Conservation (phyloP, 1,140 invertebrate species). For the Vanessa atalanta region DNA sequence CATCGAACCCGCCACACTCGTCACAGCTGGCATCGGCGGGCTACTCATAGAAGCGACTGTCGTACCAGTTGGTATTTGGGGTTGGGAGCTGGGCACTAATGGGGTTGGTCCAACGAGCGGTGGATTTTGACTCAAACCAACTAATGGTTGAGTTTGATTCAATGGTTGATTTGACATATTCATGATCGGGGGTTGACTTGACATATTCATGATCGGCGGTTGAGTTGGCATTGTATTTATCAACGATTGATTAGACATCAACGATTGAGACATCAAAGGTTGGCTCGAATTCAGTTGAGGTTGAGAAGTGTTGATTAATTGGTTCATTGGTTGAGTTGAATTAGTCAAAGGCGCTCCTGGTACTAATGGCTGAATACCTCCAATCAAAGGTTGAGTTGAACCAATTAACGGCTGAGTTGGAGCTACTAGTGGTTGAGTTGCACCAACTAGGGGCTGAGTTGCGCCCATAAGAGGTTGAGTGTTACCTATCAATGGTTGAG, state of each 20-base stretch:
- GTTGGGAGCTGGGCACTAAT: constrained; percentile 49
- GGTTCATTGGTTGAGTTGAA: constrained; percentile 43
- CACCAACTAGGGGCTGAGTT: constrained; percentile 17
- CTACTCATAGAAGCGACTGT: constrained; percentile 52
- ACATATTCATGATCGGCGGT: background rate
- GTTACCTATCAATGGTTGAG: constrained; percentile 15
- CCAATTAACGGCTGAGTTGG: constrained; percentile 16
- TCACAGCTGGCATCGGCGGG: constrained; percentile 50
- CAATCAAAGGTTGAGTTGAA: constrained; percentile 40
- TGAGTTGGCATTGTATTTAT: constrained; percentile 9
- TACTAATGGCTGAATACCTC: constrained; percentile 16
- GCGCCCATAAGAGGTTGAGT: background rate
- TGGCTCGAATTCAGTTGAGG: constrained; percentile 23
- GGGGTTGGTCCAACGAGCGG: constrained; percentile 53
- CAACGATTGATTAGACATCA: constrained; percentile 34
- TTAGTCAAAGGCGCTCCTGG: constrained; percentile 32
- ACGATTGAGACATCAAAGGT: constrained; percentile 23
- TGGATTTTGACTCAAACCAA: constrained; percentile 38
- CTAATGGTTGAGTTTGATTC: constrained; percentile 40
- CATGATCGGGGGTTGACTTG: background rate
- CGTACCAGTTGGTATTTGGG: constrained; percentile 53
- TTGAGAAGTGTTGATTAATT: constrained; percentile 39
- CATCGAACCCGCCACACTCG: constrained; percentile 42
- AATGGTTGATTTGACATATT: constrained; percentile 10
- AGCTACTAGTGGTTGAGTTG: constrained; percentile 26